Evolutionary conservation across 2,797 vertebrate species (phyloP).

Genomic region (Myotis daubentonii): DNA sequence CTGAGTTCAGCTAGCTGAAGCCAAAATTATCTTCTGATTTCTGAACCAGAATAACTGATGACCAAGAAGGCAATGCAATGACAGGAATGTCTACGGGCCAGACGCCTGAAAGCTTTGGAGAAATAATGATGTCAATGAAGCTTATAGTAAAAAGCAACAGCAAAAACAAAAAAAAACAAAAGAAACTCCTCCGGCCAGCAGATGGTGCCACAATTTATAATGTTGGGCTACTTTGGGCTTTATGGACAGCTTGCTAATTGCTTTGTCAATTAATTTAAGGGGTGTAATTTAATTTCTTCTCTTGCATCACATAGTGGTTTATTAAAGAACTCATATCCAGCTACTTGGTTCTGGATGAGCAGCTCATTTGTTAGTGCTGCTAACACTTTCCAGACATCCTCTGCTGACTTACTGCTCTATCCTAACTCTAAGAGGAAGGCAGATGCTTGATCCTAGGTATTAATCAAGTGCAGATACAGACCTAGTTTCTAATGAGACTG

Average conservation of each 20-base stretch:
- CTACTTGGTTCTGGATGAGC: slow-evolving; percentile 1
- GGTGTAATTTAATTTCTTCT: slow-evolving; percentile 58
- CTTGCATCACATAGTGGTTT: not conserved
- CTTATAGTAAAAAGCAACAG: not conserved
- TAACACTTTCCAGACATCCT: slow-evolving; percentile 10
- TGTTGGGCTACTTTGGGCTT: slow-evolving; percentile 8
- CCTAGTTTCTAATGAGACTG: not conserved
- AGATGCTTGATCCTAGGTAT: not conserved
- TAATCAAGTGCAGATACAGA: not conserved
- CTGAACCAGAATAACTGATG: slow-evolving; percentile 55
- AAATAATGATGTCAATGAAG: slow-evolving; percentile 37
- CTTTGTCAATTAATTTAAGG: slow-evolving; percentile 56
- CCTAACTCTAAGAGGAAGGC: not conserved
- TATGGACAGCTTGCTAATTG: slow-evolving; percentile 42
- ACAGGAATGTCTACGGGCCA: not conserved
- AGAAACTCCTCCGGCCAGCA: slow-evolving; percentile 40
- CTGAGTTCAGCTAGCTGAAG: slow-evolving; percentile 66
- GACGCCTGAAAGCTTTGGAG: not conserved
- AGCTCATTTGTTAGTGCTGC: slow-evolving; percentile 35
- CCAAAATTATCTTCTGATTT: slow-evolving; percentile 67
- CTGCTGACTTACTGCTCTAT: not conserved
- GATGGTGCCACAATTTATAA: slow-evolving; percentile 49
- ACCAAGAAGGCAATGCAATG: slow-evolving; percentile 24
- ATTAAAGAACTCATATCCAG: slow-evolving; percentile 53
- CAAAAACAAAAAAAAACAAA: not conserved